Evolutionary conservation across 2,797 vertebrate genomes (phyloP), one percentile per base, ranked within the genome.

Genomic region (Coreius guichenoti): DNA sequence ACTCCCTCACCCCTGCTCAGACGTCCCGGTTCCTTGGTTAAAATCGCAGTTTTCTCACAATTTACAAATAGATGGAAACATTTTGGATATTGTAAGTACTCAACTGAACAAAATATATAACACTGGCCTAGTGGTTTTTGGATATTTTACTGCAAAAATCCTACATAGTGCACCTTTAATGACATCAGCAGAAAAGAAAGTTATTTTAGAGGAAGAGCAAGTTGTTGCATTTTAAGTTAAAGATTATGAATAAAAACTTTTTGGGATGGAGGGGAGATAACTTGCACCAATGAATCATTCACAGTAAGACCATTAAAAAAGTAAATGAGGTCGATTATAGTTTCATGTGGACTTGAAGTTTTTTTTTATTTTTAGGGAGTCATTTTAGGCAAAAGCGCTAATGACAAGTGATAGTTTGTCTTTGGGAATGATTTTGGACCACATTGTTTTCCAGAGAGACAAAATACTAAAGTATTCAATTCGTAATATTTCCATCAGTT

Each of bases 371-470:
- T 31, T 70, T 33, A 19, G 4, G 2, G 43, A 81, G 36, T 21
- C 29, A 54, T 69, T 51, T 58, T 54, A 16, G 21, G 8, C 23
- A 45, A 58, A 72, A 56, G 51, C 17, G 39, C 21, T 49, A 75
- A 49, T 83, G 58, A 65, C 26, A 43, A 70, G 16, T 56, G 31
- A 70, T 12, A n/a, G 19, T 19, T 9, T 21, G 3, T 67, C 5
- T 33, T 61, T 73, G 26, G 45, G 51, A 63, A 51, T 26, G 61
- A 39, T 51, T 83, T 77, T 56, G 72, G 31, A 36, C 61, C 72
- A 39, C 8, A 29, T 9, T 51, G 31, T 77, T 83, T 76, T 76
- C 8, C 14, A 26, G 36, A 75, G 43, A 47, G 29, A 65, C 45
- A 67, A 83, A 75, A 26, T 67, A 43, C 51, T 69, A 31, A 73